A percentile compares a stretch with the other conserved stretches of the same genome.
Evolutionary conservation across 2,888 invertebrate genomes (phyloP).

Genomic region (Acanthoscelides obtectus): DNA sequence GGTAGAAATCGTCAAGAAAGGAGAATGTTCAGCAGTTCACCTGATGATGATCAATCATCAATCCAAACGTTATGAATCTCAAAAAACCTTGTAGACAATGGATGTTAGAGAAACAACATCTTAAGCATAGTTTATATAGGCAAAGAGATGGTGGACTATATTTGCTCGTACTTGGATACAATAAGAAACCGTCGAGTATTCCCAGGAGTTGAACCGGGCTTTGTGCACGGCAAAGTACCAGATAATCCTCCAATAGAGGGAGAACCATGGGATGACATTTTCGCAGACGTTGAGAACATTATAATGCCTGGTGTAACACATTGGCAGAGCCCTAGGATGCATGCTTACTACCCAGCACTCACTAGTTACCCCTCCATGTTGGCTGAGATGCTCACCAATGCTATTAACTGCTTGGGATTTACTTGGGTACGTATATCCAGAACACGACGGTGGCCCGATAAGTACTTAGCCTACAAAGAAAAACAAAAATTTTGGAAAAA

Average conservation of each 20-base stretch:
- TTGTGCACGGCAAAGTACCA: conserved; percentile 81
- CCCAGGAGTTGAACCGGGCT: conserved; percentile 92
- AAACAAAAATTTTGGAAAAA: too few relatives aligned
- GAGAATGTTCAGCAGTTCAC: too few relatives aligned
- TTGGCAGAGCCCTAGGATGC: conserved; percentile 98
- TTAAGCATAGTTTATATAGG: conserved; percentile 20
- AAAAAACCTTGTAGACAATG: too few relatives aligned
- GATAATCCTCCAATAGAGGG: conserved; percentile 80
- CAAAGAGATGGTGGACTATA: conserved; percentile 97
- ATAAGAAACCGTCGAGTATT: conserved; percentile 87
- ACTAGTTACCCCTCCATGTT: conserved; percentile 91
- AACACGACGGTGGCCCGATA: too few relatives aligned
- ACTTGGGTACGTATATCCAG: conserved; percentile 76
- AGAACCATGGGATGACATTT: conserved; percentile 88
- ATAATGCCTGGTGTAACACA: conserved; percentile 98
- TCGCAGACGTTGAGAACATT: conserved; percentile 86
- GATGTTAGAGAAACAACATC: too few relatives aligned
- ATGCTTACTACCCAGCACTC: conserved; percentile 94
- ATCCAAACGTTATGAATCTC: too few relatives aligned
- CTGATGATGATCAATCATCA: too few relatives aligned
- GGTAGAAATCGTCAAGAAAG: too few relatives aligned
- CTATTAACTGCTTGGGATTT: conserved; percentile 90
- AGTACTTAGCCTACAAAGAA: too few relatives aligned
- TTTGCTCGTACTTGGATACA: conserved; percentile 91
- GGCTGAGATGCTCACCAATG: conserved; percentile 94